Conservation (phyloP, 1,140 invertebrate species). For the Bombus polaris region DNA sequence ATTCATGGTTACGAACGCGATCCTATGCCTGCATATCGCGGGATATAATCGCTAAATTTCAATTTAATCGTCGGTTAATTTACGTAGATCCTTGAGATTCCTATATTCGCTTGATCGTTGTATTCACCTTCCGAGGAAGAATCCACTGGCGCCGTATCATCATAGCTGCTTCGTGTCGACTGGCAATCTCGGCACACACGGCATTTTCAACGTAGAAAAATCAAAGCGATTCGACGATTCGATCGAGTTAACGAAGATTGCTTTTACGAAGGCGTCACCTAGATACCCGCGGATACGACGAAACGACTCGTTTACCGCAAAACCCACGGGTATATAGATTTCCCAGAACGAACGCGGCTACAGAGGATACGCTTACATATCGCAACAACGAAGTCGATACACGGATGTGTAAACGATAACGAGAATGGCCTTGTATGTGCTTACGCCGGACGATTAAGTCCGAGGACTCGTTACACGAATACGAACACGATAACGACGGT, state of each 20-base stretch:
- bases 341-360: too few species aligned
- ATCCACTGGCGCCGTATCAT: background rate
- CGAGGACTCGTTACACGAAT: conserved; percentile 69
- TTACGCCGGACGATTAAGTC: conserved; percentile 68
- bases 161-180: background rate
- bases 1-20: too few species aligned
- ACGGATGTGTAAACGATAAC: conserved; percentile 69
- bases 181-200: background rate
- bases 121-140: background rate
- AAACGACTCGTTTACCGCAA: too few species aligned
- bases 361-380: conserved; percentile 20
- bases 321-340: too few species aligned
- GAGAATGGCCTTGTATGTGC: conserved; percentile 67
- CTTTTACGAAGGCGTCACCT: too few species aligned
- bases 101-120: background rate
- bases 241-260: too few species aligned
- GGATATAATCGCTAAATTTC: too few species aligned
- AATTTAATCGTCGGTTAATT: background rate
- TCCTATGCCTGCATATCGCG: too few species aligned
- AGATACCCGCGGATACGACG: too few species aligned
- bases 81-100: too few species aligned
- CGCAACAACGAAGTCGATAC: conserved; percentile 52
- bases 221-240: too few species aligned
- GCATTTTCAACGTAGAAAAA: too few species aligned
- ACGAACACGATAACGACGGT: conserved; percentile 59